These are phyloP conservation scores for Ianthella basta DNA, from an alignment of 37 sponge, comb jelly and placozoan species.

Conservation along the genomic window DNA sequence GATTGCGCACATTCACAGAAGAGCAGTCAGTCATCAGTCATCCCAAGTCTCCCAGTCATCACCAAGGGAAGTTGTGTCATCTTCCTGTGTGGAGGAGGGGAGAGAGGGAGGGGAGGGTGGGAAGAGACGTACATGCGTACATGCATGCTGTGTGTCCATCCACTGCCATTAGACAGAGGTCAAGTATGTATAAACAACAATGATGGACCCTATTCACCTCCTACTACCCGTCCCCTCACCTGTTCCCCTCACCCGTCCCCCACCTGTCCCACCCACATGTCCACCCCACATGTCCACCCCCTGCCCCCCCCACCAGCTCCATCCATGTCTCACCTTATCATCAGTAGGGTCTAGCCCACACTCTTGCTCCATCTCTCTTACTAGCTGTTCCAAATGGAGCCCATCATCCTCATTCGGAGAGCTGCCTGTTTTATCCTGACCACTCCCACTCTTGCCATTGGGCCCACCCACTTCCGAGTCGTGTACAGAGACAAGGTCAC, in stretches of 20 bases:
- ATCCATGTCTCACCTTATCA: background rate
- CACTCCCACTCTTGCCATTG: too few relatives aligned
- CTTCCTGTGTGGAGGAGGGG: too few relatives aligned
- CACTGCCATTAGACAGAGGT: too few relatives aligned
- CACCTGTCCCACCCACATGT: too few relatives aligned
- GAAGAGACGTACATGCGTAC: too few relatives aligned
- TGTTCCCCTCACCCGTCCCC: too few relatives aligned
- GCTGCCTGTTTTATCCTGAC: background rate
- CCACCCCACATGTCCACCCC: too few relatives aligned
- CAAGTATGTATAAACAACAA: background rate
- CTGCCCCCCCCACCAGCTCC: too few relatives aligned
- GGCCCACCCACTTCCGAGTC: background rate
- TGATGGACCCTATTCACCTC: background rate
- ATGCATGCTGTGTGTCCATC: too few relatives aligned
- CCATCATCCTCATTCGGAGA: background rate
- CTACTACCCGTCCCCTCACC: too few relatives aligned
- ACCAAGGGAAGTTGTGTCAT: background rate
- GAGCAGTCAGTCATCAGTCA: background rate
- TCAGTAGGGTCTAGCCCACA: background rate
- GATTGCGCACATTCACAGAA: background rate
- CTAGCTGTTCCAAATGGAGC: constrained; percentile 7
- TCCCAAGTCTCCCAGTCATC: constrained; percentile 16
- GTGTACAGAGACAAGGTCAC: constrained; percentile 21
- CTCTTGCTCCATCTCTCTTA: constrained; percentile 16
- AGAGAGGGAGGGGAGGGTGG: too few relatives aligned